Conservation (phyloP, 2,113 vertebrate species). For the Etheostoma spectabile region DNA sequence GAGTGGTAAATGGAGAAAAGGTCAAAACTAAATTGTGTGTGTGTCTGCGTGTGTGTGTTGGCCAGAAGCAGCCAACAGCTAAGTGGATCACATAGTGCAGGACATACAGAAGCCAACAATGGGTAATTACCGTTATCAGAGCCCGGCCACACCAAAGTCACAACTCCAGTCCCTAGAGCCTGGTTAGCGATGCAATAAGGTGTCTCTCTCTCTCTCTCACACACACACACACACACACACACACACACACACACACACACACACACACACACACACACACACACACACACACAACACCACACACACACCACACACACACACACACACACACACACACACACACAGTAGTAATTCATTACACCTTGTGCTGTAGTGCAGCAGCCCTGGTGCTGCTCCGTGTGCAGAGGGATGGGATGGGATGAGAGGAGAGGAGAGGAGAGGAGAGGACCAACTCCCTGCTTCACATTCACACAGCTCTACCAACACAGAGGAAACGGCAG, state of each 20-base stretch:
- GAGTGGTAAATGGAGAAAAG: not conserved
- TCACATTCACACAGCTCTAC: not conserved
- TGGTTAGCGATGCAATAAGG: slow-evolving; percentile 28
- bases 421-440: too few relatives aligned
- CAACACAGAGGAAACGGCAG: slow-evolving; percentile 1
- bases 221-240: too few relatives aligned
- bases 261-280: too few relatives aligned
- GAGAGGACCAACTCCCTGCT: not conserved
- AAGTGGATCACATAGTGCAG: slow-evolving; percentile 17
- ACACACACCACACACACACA: too few relatives aligned
- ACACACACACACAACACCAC: too few relatives aligned
- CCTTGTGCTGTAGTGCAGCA: slow-evolving; percentile 23
- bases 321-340: slow-evolving; percentile 25
- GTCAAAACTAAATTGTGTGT: not conserved
- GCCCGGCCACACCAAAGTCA: slow-evolving; percentile 12
- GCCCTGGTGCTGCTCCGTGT: slow-evolving; percentile 4
- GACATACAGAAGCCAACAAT: slow-evolving; percentile 19
- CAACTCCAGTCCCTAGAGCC: slow-evolving; percentile 38
- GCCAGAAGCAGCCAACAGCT: slow-evolving; percentile 25
- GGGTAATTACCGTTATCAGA: slow-evolving; percentile 60
- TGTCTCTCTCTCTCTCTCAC: too few relatives aligned
- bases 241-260: too few relatives aligned
- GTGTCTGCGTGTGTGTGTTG: slow-evolving; percentile 21
- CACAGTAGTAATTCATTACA: slow-evolving; percentile 42
- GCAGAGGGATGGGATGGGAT: too few relatives aligned